Evolutionary conservation across 2,888 invertebrate species (phyloP).

Genomic region (Lutraria lutraria): DNA sequence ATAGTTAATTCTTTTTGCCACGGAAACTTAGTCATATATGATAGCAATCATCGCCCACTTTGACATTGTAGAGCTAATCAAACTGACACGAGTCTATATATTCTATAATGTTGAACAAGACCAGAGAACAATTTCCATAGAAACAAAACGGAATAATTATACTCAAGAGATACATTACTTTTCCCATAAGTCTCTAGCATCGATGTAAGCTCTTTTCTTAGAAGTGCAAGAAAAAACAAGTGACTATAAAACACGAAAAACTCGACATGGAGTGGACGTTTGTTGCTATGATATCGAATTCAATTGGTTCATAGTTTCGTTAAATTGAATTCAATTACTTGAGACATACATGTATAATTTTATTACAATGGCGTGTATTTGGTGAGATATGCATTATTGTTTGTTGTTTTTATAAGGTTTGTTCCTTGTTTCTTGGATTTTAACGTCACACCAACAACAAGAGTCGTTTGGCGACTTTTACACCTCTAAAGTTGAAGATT

Average conservation of each 20-base stretch:
- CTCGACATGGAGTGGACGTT: neutral
- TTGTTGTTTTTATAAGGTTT: too few relatives aligned
- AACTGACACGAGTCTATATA: neutral
- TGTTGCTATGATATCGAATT: neutral
- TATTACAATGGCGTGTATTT: too few relatives aligned
- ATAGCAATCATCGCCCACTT: slow-evolving; percentile 12
- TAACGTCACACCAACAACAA: too few relatives aligned
- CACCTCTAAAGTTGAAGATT: too few relatives aligned
- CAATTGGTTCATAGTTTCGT: neutral
- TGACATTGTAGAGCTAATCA: neutral
- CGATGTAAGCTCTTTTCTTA: neutral
- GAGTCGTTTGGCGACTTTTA: too few relatives aligned
- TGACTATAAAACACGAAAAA: neutral
- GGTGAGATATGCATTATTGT: too few relatives aligned
- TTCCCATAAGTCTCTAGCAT: neutral
- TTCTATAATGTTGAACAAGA: slow-evolving; percentile 7
- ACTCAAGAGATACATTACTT: neutral
- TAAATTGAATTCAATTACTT: too few relatives aligned
- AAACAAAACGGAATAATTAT: neutral
- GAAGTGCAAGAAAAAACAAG: neutral
- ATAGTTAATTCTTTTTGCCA: neutral
- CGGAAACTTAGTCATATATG: slow-evolving; percentile 5
- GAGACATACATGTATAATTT: too few relatives aligned
- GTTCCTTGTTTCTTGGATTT: too few relatives aligned
- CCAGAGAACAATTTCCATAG: slow-evolving; percentile 18